Evolutionary conservation across 1,140 invertebrate genomes (phyloP).

Genomic region (Goniozus legneri): DNA sequence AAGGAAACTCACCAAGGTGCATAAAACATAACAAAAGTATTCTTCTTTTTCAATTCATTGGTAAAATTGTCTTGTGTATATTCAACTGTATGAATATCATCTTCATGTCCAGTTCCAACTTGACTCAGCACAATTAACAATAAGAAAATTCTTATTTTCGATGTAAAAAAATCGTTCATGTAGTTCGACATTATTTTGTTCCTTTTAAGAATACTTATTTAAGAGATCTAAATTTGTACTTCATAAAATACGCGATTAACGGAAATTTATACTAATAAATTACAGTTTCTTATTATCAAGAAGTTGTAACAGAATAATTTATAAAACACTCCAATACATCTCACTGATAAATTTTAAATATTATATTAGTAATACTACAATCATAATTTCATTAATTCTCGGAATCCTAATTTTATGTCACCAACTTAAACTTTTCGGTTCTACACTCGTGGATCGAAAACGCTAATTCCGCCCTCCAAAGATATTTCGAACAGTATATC

Average conservation of each 20-base stretch:
- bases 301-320: background rate
- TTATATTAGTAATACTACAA: background rate
- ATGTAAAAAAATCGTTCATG: background rate
- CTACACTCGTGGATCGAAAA: constrained; percentile 17
- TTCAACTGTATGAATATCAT: constrained; percentile 7
- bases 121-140: constrained; percentile 24
- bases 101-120: constrained; percentile 12
- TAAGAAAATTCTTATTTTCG: constrained; percentile 10
- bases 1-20: constrained; percentile 65
- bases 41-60: constrained; percentile 57
- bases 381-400: background rate
- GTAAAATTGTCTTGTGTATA: constrained; percentile 25
- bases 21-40: constrained; percentile 76
- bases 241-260: background rate
- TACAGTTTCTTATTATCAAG: background rate
- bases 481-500: too few species aligned
- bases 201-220: background rate
- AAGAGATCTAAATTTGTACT: background rate
- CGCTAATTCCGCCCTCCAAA: constrained; percentile 21
- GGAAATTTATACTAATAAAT: background rate
- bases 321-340: background rate
- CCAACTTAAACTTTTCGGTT: background rate
- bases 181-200: background rate
- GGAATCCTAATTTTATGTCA: background rate
- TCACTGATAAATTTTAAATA: background rate